Percentiles rank a stretch among this genome's conserved stretches.
These are phyloP conservation scores for Zaprionus lineosus DNA, from an alignment of 2,888 invertebrate genomes.

Conservation along the genomic window DNA sequence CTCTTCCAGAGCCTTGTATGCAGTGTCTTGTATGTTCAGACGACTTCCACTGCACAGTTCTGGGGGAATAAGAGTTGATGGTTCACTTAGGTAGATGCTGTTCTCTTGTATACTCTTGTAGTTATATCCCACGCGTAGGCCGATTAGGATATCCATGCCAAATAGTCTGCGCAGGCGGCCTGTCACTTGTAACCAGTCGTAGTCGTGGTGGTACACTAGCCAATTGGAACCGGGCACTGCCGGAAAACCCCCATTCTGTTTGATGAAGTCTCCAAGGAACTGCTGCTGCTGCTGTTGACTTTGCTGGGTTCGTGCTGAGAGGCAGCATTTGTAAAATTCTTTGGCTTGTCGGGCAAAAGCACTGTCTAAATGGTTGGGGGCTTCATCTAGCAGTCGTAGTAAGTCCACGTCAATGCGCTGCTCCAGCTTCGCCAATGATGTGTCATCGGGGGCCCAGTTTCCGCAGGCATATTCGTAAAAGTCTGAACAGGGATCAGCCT, in stretches of 20 bases:
- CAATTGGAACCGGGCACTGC: constrained; percentile 77
- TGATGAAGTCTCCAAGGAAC: constrained; percentile 73
- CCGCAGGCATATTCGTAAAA: constrained; percentile 81
- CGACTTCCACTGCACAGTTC: constrained; percentile 65
- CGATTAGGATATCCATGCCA: constrained; percentile 79
- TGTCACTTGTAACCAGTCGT: constrained; percentile 75
- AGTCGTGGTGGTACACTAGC: constrained; percentile 67
- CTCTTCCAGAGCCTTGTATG: constrained; percentile 59
- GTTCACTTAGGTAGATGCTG: constrained; percentile 76
- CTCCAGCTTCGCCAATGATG: constrained; percentile 38
- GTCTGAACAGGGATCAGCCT: constrained; percentile 76
- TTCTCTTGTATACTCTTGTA: constrained; percentile 69
- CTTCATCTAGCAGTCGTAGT: constrained; percentile 62
- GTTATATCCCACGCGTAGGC: constrained; percentile 75
- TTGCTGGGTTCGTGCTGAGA: constrained; percentile 56
- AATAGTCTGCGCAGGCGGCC: constrained; percentile 65
- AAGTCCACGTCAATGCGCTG: constrained; percentile 62
- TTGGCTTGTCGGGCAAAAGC: constrained; percentile 70
- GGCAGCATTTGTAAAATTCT: constrained; percentile 79
- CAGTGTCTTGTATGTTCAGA: constrained; percentile 50
- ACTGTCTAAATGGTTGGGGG: constrained; percentile 61
- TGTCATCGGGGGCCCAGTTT: constrained; percentile 59
- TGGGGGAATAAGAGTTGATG: constrained; percentile 70
- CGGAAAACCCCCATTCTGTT: constrained; percentile 78
- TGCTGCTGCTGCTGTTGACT: constrained; percentile 64